phyloP scores from a whole-genome alignment of 1,140 invertebrate genomes.

The Chironomus tepperi region DNA sequence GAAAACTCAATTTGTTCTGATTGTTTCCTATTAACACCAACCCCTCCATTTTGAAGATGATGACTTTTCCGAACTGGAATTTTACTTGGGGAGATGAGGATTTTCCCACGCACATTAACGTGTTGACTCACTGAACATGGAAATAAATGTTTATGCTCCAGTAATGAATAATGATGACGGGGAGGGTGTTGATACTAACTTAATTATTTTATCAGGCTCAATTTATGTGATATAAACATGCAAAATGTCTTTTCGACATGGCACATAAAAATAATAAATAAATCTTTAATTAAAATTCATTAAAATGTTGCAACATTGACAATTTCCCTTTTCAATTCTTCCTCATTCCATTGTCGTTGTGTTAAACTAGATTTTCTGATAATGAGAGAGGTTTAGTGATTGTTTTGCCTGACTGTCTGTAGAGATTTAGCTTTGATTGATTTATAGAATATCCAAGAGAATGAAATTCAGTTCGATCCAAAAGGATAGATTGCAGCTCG shows the following conservation, averaged over 20 bases:
- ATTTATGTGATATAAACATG: background rate
- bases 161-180: no score
- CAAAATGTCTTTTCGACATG: background rate
- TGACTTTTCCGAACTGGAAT: background rate
- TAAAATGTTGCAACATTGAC: conserved; percentile 5
- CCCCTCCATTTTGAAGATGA: background rate
- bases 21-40: conserved; percentile 17
- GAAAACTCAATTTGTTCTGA: conserved; percentile 18
- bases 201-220: background rate
- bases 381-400: no score
- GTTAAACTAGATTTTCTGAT: no score
- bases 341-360: no score
- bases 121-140: background rate
- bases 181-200: no score
- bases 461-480: no score
- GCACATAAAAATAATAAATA: background rate
- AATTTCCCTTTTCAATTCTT: background rate
- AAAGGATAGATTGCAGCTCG: no score
- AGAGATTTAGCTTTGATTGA: no score
- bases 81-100: background rate
- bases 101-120: conserved; percentile 10
- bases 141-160: no score
- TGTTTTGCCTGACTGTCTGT: no score
- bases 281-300: conserved; percentile 15
- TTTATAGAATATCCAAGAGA: no score